phyloP scores from a whole-genome alignment of 2,797 vertebrate species.

The Xiphorhynchus erythropygius region DNA sequence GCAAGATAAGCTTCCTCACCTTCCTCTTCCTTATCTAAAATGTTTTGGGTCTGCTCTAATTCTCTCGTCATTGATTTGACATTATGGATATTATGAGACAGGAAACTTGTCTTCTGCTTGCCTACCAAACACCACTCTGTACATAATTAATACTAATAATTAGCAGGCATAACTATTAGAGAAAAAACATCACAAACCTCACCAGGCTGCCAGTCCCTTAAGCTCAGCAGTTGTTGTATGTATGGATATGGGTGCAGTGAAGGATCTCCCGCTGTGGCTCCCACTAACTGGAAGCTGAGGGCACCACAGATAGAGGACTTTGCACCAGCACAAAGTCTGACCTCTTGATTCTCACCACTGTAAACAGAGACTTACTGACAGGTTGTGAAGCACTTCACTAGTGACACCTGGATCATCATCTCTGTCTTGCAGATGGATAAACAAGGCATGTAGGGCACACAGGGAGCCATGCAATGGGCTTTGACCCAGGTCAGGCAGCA shows the following conservation, averaged over 20 bases:
- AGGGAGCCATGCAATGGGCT: neutral
- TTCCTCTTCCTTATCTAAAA: neutral
- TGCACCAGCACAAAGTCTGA: neutral
- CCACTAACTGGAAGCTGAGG: neutral
- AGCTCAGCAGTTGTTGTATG: neutral
- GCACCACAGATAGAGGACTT: neutral
- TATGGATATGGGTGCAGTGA: rapidly evolving
- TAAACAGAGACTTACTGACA: neutral
- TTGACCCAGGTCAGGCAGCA: neutral
- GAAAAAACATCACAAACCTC: neutral
- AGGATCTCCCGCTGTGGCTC: neutral
- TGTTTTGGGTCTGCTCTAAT: neutral
- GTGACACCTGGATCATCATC: neutral
- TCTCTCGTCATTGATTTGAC: neutral
- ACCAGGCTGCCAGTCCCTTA: neutral
- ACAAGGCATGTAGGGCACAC: neutral
- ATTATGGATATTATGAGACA: neutral
- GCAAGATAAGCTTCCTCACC: neutral
- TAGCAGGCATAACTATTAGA: neutral
- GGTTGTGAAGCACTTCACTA: neutral
- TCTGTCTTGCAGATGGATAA: neutral
- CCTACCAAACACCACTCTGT: neutral
- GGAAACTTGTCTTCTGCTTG: neutral
- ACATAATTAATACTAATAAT: slow-evolving; percentile 8
- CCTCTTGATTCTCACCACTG: neutral